Conservation (phyloP, 2,113 vertebrate genomes). For the Empidonax alnorum region DNA sequence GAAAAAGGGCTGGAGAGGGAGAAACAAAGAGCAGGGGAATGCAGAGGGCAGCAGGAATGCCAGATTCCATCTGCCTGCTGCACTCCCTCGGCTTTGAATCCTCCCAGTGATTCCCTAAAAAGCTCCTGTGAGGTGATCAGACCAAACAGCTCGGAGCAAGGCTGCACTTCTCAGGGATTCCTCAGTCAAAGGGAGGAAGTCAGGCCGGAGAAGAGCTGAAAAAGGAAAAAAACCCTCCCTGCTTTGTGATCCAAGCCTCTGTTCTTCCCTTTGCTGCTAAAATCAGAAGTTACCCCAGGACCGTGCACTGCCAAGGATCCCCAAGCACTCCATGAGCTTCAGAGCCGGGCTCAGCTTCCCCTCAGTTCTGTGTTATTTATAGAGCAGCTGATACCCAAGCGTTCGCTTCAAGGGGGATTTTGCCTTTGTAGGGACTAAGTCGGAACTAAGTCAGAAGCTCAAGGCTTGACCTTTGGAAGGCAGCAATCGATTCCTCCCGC, state of each 20-base stretch:
- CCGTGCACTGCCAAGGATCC: constrained; percentile 2
- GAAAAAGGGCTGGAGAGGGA: neutral
- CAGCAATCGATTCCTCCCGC: constrained; percentile 31
- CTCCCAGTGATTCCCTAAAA: neutral
- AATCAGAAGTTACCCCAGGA: constrained; percentile 31
- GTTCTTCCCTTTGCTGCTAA: constrained; percentile 54
- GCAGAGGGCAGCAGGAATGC: neutral
- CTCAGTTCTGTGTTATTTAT: constrained; percentile 52
- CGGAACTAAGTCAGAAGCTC: constrained; percentile 43
- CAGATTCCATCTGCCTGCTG: neutral
- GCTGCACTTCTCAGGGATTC: constrained; percentile 55
- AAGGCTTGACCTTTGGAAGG: constrained; percentile 36
- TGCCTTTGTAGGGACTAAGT: constrained; percentile 46
- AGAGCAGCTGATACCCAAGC: constrained; percentile 1
- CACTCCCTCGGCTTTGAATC: neutral
- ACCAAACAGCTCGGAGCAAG: constrained; percentile 19
- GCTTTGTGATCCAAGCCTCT: constrained; percentile 28
- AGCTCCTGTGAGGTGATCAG: constrained; percentile 16
- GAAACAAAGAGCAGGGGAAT: neutral
- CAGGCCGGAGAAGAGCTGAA: neutral
- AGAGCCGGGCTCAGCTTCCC: constrained; percentile 30
- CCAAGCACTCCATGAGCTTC: constrained; percentile 14
- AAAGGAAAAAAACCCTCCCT: neutral
- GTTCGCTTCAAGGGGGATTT: constrained; percentile 19
- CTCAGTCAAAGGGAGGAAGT: constrained; percentile 29